Percentiles rank a stretch among this genome's conserved stretches.
Conservation (phyloP, 2,888 invertebrate species). For the Leptopilina myrica region DNA sequence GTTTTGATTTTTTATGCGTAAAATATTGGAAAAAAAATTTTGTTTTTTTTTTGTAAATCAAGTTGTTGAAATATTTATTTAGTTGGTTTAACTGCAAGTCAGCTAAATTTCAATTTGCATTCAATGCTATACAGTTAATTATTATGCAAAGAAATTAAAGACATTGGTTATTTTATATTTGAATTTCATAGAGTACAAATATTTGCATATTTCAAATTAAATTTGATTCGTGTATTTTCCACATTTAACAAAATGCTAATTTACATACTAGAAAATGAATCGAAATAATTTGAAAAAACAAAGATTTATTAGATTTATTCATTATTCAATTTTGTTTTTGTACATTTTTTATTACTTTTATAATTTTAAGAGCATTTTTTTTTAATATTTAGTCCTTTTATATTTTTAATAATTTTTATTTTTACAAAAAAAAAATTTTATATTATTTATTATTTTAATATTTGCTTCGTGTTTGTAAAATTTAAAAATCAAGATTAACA, state of each 20-base stretch:
- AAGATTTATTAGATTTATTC: no score
- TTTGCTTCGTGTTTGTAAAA: no score
- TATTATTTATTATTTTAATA: no score
- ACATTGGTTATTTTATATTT: constrained; percentile 22
- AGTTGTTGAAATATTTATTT: constrained; percentile 30
- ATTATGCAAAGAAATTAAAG: constrained; percentile 21
- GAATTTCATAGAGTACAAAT: constrained; percentile 12
- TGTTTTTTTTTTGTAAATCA: not conserved
- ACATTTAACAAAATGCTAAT: not conserved
- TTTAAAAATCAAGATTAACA: no score
- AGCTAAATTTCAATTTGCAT: constrained; percentile 27
- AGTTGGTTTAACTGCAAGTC: constrained; percentile 37
- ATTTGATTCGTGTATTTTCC: constrained; percentile 3
- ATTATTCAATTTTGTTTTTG: not conserved
- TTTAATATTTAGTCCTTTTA: no score
- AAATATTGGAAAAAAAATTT: not conserved
- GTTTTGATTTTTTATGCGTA: not conserved
- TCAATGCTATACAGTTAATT: constrained; percentile 30
- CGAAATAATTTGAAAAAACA: no score
- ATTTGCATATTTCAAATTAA: constrained; percentile 17
- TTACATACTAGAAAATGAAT: not conserved
- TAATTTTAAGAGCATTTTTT: no score
- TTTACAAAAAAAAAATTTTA: no score
- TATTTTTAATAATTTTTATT: no score
- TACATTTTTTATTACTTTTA: not conserved